Conservation (phyloP, 1,140 invertebrate genomes). For the Dendrolimus punctatus region DNA sequence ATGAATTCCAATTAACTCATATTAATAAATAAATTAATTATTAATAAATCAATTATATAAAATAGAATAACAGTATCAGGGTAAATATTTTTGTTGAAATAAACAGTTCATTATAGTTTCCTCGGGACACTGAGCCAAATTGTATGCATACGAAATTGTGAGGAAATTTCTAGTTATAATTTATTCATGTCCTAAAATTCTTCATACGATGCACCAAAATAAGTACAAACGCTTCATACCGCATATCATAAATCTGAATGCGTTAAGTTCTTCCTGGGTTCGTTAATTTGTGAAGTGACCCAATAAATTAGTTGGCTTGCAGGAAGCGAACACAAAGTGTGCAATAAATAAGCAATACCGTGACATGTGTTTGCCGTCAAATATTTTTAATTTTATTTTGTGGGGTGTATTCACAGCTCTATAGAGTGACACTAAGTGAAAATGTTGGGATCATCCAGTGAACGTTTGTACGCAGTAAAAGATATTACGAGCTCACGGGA, state of each 20-base stretch:
- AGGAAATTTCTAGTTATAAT: constrained; percentile 1
- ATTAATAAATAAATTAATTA: too few relatives aligned
- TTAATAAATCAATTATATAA: too few relatives aligned
- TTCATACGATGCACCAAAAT: not conserved
- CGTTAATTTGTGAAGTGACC: constrained; percentile 47
- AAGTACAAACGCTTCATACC: constrained; percentile 2
- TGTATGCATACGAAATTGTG: too few relatives aligned
- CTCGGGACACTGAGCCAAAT: too few relatives aligned
- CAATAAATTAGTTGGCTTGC: constrained; percentile 55
- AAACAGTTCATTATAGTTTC: too few relatives aligned
- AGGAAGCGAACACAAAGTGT: constrained; percentile 47
- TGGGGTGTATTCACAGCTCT: constrained; percentile 41
- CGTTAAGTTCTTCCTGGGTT: constrained; percentile 50
- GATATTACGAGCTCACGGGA: constrained; percentile 46
- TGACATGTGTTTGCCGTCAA: constrained; percentile 43
- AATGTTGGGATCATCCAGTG: constrained; percentile 50
- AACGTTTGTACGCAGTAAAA: constrained; percentile 51
- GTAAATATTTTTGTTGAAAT: too few relatives aligned
- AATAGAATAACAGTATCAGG: too few relatives aligned
- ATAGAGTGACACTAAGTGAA: constrained; percentile 34
- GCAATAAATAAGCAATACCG: constrained; percentile 44
- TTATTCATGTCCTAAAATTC: constrained; percentile 5
- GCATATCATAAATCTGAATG: constrained; percentile 34
- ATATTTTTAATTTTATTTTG: constrained; percentile 33
- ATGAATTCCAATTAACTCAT: too few relatives aligned